phyloP scores from a whole-genome alignment of 2,888 invertebrate genomes.

The Lepidocyrtoides sp. region DNA sequence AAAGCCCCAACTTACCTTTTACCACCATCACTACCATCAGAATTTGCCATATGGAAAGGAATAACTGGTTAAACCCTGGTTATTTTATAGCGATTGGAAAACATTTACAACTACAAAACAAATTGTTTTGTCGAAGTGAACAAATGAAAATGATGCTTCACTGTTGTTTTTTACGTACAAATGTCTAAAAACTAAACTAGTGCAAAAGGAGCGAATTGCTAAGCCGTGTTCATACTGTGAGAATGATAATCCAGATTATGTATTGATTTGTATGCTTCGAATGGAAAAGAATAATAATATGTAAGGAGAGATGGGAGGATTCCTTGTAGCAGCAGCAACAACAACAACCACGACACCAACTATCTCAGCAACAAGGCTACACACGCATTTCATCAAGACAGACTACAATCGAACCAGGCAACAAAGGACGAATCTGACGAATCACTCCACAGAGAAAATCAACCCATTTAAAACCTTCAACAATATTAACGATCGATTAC shows the following conservation, averaged over 20 bases:
- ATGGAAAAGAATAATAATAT: conserved; percentile 31
- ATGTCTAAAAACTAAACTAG: background rate
- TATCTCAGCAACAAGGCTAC: conserved; percentile 4
- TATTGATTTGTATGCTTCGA: conserved; percentile 17
- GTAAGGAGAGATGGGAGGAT: conserved; percentile 55
- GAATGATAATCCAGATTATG: conserved; percentile 2
- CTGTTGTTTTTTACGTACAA: background rate
- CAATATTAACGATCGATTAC: background rate
- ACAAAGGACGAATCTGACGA: conserved; percentile 46
- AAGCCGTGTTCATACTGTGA: background rate
- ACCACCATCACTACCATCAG: background rate
- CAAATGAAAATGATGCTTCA: background rate
- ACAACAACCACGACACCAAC: conserved; percentile 10
- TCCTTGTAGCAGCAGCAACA: conserved; percentile 1
- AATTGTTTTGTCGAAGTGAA: conserved; percentile 13
- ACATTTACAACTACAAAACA: background rate
- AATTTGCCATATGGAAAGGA: background rate
- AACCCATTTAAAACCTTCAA: conserved; percentile 6
- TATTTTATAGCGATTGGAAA: background rate
- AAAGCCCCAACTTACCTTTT: too few relatives aligned
- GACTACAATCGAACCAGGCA: background rate
- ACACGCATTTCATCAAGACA: background rate
- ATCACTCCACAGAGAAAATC: background rate
- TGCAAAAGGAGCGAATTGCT: background rate
- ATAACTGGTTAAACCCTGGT: background rate